Evolutionary conservation across 1,140 invertebrate genomes (phyloP), one percentile per base, ranked within the genome.

Genomic region (Maconellicoccus hirsutus): DNA sequence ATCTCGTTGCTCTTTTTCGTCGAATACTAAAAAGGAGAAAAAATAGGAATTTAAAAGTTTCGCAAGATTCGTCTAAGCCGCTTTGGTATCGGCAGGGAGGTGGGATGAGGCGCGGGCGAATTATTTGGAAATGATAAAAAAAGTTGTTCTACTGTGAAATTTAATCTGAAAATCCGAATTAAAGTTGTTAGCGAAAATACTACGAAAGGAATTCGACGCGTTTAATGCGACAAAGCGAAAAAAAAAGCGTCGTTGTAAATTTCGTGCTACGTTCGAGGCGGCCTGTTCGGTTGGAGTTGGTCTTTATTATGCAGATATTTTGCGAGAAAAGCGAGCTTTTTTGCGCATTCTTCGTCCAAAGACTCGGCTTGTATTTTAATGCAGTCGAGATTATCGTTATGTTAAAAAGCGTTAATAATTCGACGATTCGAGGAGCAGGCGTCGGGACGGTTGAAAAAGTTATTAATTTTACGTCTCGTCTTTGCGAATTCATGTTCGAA

Each of bases 91-190:
- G 16, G n/a, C 42, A 16, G 3, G 16, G 42, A 19, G 42, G 12
- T 8, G 3, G 42, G 42, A 66, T 22, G 61, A 22, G 10, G 16
- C 61, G 25, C 10, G 7, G 8, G 10, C 2, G 22, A 66, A 66
- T 66, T 66, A 66, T 25, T 66, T 25, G 61, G 22, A 12, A 66
- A 66, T 25, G 61, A 66, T 66, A 26, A 66, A 66, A 66, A 66
- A 66, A 66, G 3, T 66, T 66, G 61, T 66, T 66, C 61, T 66
- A 66, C 61, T 66, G 61, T 66, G 21, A 66, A 66, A 66, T 66
- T 66, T 66, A 66, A 66, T 66, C 61, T 25, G 61, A 66, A 66
- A 66, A 66, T 66, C 61, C 61, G 61, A 66, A 66, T 66, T 66
- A 66, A 66, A 66, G 19, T 66, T 66, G 61, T 26, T 25, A 52